Evolutionary conservation across 2,888 invertebrate species (phyloP).

Genomic region (Protula sp.): DNA sequence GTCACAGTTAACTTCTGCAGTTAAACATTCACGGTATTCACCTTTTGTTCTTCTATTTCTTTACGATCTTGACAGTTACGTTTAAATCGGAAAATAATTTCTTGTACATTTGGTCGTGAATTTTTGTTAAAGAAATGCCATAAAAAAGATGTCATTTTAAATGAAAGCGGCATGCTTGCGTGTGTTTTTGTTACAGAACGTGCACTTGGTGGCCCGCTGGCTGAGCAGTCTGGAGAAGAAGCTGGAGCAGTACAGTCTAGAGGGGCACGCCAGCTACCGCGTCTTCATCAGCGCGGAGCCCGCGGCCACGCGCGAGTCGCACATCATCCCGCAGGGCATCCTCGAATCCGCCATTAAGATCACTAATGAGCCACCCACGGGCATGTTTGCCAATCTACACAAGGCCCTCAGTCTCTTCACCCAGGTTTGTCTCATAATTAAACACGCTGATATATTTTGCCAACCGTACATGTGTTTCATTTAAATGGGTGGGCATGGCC

Average conservation of each 20-base stretch:
- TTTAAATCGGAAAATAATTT: background rate
- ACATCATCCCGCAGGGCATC: constrained; percentile 91
- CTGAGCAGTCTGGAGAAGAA: constrained; percentile 83
- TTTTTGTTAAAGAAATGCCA: too few relatives aligned
- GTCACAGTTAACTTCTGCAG: too few relatives aligned
- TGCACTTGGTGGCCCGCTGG: constrained; percentile 93
- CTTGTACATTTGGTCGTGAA: background rate
- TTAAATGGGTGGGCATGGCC: too few relatives aligned
- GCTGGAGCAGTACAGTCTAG: constrained; percentile 75
- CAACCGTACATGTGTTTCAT: too few relatives aligned
- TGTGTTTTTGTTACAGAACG: constrained; percentile 81
- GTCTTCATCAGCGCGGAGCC: constrained; percentile 93
- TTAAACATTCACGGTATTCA: too few relatives aligned
- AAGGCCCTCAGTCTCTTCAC: constrained; percentile 90
- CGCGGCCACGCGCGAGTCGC: constrained; percentile 75
- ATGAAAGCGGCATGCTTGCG: too few relatives aligned
- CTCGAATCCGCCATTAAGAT: constrained; percentile 93
- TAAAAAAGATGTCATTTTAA: too few relatives aligned
- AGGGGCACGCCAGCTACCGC: constrained; percentile 74
- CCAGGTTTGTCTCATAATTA: constrained; percentile 59
- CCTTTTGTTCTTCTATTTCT: too few relatives aligned
- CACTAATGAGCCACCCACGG: constrained; percentile 93
- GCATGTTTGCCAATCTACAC: constrained; percentile 92
- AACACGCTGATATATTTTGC: too few relatives aligned
- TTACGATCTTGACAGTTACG: too few relatives aligned